Conservation (phyloP, 2,113 vertebrate genomes). For the Gavialis gangeticus region DNA sequence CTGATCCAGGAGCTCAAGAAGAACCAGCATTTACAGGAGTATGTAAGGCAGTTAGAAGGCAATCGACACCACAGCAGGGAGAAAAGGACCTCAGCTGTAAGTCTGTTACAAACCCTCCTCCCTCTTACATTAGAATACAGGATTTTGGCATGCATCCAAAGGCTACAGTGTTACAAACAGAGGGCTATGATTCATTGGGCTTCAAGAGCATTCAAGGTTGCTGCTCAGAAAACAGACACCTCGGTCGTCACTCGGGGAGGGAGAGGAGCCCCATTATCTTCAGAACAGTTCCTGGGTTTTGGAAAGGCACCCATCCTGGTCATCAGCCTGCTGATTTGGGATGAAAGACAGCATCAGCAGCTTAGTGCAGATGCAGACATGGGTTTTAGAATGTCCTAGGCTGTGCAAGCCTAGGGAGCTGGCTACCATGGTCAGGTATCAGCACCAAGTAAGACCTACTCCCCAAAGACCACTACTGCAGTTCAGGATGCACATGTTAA, state of each 20-base stretch:
- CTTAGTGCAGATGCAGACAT: neutral
- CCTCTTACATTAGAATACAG: neutral
- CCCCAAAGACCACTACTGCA: neutral
- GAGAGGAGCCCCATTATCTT: neutral
- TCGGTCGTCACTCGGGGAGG: neutral
- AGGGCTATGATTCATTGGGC: neutral
- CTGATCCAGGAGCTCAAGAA: slow-evolving; percentile 84
- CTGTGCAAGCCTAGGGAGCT: neutral
- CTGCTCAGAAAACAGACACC: neutral
- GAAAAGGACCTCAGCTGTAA: neutral
- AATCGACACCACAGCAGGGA: slow-evolving; percentile 38
- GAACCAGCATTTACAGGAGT: slow-evolving; percentile 84
- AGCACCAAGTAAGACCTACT: neutral
- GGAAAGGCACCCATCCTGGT: neutral
- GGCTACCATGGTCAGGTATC: neutral
- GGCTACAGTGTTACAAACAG: neutral
- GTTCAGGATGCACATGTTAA: neutral
- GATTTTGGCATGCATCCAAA: neutral
- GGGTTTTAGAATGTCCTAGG: neutral
- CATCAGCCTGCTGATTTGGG: neutral
- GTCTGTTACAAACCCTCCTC: neutral
- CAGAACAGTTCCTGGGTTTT: neutral
- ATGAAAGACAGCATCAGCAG: neutral
- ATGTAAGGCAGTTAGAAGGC: slow-evolving; percentile 78
- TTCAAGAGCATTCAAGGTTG: neutral